phyloP scores from a whole-genome alignment of 2,888 invertebrate genomes.

The Caenorhabditis macrosperma region DNA sequence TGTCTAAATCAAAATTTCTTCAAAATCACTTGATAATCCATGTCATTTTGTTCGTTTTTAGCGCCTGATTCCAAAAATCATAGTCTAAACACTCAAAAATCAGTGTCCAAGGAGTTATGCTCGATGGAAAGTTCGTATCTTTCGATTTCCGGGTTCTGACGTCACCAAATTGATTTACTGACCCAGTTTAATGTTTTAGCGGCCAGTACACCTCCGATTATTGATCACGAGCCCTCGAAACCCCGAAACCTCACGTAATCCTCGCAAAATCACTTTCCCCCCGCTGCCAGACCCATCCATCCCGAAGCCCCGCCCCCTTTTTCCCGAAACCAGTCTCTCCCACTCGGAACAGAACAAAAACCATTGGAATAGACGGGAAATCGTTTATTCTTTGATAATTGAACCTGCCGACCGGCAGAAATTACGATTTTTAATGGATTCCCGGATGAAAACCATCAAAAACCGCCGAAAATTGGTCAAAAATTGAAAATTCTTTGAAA shows the following conservation, averaged over 20 bases:
- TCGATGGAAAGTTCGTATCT: not conserved
- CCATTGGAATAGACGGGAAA: not conserved
- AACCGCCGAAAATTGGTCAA: not conserved
- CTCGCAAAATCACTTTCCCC: not conserved
- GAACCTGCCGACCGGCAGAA: not conserved
- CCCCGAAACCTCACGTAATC: not conserved
- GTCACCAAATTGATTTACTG: too few relatives aligned
- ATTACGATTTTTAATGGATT: not conserved
- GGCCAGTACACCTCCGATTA: too few relatives aligned
- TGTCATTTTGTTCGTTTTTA: not conserved
- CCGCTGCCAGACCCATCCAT: not conserved
- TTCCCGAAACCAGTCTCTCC: too few relatives aligned
- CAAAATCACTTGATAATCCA: not conserved
- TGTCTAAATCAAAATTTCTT: not conserved
- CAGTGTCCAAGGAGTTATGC: not conserved
- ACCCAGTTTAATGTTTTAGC: too few relatives aligned
- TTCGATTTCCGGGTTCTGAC: too few relatives aligned
- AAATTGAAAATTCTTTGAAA: slow-evolving; percentile 28
- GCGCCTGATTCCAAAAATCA: not conserved
- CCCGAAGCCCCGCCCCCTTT: slow-evolving; percentile 5
- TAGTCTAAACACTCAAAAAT: not conserved
- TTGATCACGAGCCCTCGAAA: not conserved
- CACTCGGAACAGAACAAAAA: not conserved
- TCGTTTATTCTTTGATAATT: not conserved
- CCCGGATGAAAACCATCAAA: not conserved